phyloP scores from a whole-genome alignment of 2,888 invertebrate species.

The Acanthosepion lycidas region DNA sequence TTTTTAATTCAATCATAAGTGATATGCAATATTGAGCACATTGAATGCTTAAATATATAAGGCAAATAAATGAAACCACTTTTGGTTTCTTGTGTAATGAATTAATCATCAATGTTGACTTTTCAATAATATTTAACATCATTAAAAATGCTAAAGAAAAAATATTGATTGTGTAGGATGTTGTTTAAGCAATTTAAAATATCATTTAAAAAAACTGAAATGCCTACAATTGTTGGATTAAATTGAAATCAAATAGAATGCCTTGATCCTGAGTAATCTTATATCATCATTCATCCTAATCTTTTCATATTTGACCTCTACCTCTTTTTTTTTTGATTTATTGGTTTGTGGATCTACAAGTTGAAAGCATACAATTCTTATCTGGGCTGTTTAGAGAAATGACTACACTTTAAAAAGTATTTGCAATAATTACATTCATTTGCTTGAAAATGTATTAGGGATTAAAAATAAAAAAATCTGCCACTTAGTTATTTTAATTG shows the following conservation, averaged over 20 bases:
- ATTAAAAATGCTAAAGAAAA: neutral
- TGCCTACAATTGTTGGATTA: neutral
- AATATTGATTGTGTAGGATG: neutral
- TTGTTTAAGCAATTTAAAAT: neutral
- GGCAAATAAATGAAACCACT: too few relatives aligned
- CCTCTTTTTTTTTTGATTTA: neutral
- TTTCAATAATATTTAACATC: too few relatives aligned
- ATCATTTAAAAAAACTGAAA: neutral
- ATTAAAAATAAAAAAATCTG: neutral
- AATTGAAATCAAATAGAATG: neutral
- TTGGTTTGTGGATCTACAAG: neutral
- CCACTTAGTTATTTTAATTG: neutral
- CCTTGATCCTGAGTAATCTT: slow-evolving; percentile 1
- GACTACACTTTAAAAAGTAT: neutral
- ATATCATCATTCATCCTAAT: neutral
- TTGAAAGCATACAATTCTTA: neutral
- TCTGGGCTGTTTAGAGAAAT: neutral
- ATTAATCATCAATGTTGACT: too few relatives aligned
- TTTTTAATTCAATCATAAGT: neutral
- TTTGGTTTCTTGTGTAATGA: neutral
- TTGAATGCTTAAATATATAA: too few relatives aligned
- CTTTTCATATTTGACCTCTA: neutral
- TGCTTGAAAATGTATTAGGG: neutral
- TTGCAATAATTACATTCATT: neutral
- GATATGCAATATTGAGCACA: neutral